A percentile compares a stretch with the other conserved stretches of the same genome.
These are phyloP conservation scores for Picus viridis DNA, from an alignment of 2,797 vertebrate genomes.

Conservation along the genomic window DNA sequence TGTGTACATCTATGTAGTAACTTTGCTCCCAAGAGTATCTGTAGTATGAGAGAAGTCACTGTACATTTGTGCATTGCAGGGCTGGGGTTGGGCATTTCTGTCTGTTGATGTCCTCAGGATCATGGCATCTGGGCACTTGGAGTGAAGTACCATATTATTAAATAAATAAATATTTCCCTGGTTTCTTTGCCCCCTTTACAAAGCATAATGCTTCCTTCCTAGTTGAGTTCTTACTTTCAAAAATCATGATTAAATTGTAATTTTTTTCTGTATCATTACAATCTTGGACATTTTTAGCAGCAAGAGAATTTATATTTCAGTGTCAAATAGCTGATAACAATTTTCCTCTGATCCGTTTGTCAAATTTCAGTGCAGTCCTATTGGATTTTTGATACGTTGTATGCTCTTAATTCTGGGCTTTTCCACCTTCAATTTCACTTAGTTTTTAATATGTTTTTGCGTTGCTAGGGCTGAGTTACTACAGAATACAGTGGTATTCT, in stretches of 20 bases:
- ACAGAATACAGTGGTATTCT: background rate
- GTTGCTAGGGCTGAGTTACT: background rate
- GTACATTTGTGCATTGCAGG: rapidly evolving
- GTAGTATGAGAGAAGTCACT: background rate
- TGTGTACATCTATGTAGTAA: rapidly evolving
- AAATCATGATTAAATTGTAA: background rate
- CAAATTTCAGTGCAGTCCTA: background rate
- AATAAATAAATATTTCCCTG: background rate
- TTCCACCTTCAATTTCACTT: background rate
- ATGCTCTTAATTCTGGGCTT: background rate
- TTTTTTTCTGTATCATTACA: background rate
- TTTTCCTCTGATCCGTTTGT: background rate
- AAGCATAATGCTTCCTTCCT: background rate
- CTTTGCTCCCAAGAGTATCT: background rate
- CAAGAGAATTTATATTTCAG: background rate
- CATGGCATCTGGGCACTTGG: background rate
- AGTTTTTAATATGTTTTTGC: background rate
- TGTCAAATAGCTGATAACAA: background rate
- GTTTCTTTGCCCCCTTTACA: background rate
- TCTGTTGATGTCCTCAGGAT: background rate
- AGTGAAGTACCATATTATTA: background rate
- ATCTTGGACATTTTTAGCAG: background rate
- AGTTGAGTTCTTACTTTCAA: background rate
- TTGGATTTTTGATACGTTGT: background rate
- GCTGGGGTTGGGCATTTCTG: background rate